These are phyloP conservation scores for Perognathus longimembris DNA, from an alignment of 2,113 vertebrate species.

Conservation along the genomic window DNA sequence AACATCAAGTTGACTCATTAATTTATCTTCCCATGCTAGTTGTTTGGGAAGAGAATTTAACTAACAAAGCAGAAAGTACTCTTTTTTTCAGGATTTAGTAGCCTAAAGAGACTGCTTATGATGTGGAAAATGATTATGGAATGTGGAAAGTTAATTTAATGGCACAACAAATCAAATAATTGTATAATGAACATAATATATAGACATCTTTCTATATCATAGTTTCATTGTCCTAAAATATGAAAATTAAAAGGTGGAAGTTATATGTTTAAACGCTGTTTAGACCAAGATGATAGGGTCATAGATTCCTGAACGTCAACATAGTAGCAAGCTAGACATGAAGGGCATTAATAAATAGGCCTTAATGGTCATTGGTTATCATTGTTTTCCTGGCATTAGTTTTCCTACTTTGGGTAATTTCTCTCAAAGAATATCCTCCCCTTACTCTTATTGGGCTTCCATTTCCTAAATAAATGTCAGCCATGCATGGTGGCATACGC, in stretches of 20 bases:
- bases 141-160: slow-evolving; percentile 22
- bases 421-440: background rate
- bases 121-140: background rate
- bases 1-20: slow-evolving; percentile 7
- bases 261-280: background rate
- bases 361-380: background rate
- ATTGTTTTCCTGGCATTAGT: background rate
- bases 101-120: background rate
- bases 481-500: no score
- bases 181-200: background rate
- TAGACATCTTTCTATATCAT: background rate
- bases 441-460: background rate
- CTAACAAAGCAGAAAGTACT: slow-evolving; percentile 12
- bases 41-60: slow-evolving; percentile 48
- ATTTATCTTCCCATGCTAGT: background rate
- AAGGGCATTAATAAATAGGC: background rate
- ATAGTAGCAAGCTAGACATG: background rate
- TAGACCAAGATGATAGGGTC: background rate
- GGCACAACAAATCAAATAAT: slow-evolving; percentile 24
- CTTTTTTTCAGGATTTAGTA: slow-evolving; percentile 16
- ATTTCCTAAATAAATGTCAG: background rate
- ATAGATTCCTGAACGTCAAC: background rate
- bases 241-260: slow-evolving; percentile 20
- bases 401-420: slow-evolving; percentile 38
- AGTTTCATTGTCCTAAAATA: slow-evolving; percentile 28